phyloP scores from a whole-genome alignment of 1,140 invertebrate genomes.

The Nomia melanderi region DNA sequence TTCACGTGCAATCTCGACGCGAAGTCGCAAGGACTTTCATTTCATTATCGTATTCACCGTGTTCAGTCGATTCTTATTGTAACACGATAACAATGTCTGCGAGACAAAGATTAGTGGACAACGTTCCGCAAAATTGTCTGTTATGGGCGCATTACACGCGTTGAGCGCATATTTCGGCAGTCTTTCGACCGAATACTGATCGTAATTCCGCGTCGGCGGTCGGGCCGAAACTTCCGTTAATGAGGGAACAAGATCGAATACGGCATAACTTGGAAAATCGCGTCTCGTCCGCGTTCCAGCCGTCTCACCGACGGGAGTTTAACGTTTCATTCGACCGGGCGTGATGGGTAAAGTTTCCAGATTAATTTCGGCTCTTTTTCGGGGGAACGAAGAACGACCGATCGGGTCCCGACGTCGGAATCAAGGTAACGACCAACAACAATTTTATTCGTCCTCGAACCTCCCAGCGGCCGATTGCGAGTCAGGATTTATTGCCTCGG shows the following conservation, averaged over 20 bases:
- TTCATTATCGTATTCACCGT: not conserved
- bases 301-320: not conserved
- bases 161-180: not conserved
- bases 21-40: too few species aligned
- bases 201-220: slow-evolving; percentile 20
- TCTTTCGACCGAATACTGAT: not conserved
- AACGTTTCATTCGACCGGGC: not conserved
- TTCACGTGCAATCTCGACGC: too few species aligned
- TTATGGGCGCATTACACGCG: not conserved
- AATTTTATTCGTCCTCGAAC: slow-evolving; percentile 18
- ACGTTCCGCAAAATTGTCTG: not conserved
- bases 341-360: not conserved
- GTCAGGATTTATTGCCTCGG: slow-evolving; percentile 46
- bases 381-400: not conserved
- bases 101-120: not conserved
- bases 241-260: not conserved
- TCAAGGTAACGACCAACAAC: not conserved
- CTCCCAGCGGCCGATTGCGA: not conserved
- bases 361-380: slow-evolving; percentile 37
- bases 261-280: not conserved
- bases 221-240: not conserved
- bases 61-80: not conserved
- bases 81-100: not conserved
- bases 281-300: not conserved
- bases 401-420: not conserved